Conservation (phyloP, 2,113 vertebrate species). For the Tachuris rubrigastra region DNA sequence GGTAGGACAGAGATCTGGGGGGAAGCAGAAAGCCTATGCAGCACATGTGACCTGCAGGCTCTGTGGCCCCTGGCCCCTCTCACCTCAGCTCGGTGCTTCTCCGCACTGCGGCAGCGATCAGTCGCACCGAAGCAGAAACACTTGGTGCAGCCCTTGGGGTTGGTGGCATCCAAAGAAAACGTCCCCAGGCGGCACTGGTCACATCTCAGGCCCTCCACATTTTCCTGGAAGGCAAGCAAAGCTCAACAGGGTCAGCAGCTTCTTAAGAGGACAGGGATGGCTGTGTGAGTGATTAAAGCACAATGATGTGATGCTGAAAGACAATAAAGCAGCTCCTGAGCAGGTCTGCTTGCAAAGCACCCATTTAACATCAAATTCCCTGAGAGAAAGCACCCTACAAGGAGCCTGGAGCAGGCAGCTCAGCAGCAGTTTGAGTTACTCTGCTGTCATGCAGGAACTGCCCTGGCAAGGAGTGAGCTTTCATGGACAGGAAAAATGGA, state of each 20-base stretch:
- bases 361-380: not conserved
- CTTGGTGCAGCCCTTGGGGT: slow-evolving; percentile 95
- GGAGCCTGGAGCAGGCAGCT: not conserved
- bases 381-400: not conserved
- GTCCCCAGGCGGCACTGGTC: slow-evolving; percentile 92
- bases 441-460: not conserved
- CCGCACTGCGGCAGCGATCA: slow-evolving; percentile 84
- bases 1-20: not conserved
- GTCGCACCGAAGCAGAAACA: slow-evolving; percentile 98
- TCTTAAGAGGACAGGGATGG: not conserved
- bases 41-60: not conserved
- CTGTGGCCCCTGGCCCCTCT: not conserved
- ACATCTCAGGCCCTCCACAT: slow-evolving; percentile 86
- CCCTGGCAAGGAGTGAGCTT: not conserved
- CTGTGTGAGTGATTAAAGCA: accelerated
- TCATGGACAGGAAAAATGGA: not conserved
- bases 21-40: not conserved
- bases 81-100: slow-evolving; percentile 83
- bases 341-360: not conserved
- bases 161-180: slow-evolving; percentile 88
- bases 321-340: accelerated
- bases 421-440: not conserved
- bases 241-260: not conserved
- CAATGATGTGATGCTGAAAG: not conserved
- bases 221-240: slow-evolving; percentile 80